phyloP scores from a whole-genome alignment of 2,888 invertebrate genomes.

The Apantesis nais region DNA sequence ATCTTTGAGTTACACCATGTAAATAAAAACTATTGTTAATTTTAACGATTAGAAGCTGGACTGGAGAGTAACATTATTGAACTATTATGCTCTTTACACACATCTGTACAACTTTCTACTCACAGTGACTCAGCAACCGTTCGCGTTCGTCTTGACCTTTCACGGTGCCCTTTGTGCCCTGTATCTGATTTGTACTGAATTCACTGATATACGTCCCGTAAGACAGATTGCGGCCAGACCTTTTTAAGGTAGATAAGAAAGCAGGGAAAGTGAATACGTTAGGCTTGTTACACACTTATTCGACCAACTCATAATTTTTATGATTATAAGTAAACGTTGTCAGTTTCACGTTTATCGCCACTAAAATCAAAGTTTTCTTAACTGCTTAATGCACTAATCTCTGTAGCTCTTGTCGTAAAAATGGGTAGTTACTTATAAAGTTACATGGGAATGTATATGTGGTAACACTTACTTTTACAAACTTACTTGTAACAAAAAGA shows the following conservation, averaged over 20 bases:
- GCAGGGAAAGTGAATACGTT: constrained; percentile 29
- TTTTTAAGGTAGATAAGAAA: constrained; percentile 40
- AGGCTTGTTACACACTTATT: background rate
- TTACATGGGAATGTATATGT: background rate
- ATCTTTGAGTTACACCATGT: no score
- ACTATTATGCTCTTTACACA: constrained; percentile 3
- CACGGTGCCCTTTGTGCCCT: constrained; percentile 24
- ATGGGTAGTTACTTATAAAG: background rate
- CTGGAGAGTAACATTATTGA: no score
- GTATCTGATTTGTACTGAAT: constrained; percentile 40
- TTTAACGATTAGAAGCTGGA: background rate
- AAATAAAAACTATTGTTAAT: background rate
- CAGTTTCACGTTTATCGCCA: background rate
- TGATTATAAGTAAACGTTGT: background rate
- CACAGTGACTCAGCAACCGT: constrained; percentile 33
- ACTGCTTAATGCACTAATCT: background rate
- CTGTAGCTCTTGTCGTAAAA: background rate
- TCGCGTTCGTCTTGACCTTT: constrained; percentile 40
- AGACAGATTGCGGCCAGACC: constrained; percentile 39
- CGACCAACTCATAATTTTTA: background rate
- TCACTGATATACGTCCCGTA: constrained; percentile 37
- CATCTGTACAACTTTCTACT: constrained; percentile 15
- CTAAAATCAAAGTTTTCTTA: background rate
- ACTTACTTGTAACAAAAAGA: background rate
- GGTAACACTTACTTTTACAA: background rate